A percentile compares a stretch with the other conserved stretches of the same genome.
phyloP scores from a whole-genome alignment of 1,140 invertebrate species.

The Caerostris extrusa region DNA sequence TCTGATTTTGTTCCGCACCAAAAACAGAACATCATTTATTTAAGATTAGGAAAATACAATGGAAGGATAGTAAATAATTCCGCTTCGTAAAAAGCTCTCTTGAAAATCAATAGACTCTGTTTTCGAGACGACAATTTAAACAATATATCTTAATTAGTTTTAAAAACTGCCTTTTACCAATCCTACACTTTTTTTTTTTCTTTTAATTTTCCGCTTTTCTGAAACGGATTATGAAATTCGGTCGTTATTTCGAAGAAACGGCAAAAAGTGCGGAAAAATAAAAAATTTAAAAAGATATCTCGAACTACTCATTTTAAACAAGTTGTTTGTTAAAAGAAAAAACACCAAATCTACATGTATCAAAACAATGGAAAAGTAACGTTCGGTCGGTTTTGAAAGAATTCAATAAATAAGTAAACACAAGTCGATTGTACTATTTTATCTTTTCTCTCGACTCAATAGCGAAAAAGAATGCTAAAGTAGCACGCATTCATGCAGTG shows the following conservation, averaged over 20 bases:
- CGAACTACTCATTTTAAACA: no score
- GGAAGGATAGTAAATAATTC: background rate
- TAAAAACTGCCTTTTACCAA: background rate
- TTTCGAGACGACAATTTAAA: background rate
- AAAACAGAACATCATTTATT: conserved; percentile 16
- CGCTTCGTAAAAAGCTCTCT: background rate
- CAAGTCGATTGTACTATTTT: no score
- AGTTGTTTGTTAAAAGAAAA: no score
- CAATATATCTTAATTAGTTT: conserved; percentile 2
- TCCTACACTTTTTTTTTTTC: background rate
- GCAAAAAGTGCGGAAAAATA: no score
- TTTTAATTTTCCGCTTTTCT: background rate
- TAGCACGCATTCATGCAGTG: no score
- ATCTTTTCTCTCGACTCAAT: no score
- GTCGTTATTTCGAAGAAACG: background rate
- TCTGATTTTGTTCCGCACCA: background rate
- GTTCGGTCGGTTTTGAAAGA: no score
- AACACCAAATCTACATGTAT: no score
- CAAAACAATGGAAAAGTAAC: no score
- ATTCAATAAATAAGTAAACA: no score
- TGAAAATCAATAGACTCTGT: background rate
- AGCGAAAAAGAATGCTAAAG: no score
- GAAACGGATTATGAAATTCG: background rate
- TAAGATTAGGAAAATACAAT: background rate
- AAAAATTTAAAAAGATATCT: no score